Conservation (phyloP, 2,888 invertebrate genomes). For the Lepas anatifera region DNA sequence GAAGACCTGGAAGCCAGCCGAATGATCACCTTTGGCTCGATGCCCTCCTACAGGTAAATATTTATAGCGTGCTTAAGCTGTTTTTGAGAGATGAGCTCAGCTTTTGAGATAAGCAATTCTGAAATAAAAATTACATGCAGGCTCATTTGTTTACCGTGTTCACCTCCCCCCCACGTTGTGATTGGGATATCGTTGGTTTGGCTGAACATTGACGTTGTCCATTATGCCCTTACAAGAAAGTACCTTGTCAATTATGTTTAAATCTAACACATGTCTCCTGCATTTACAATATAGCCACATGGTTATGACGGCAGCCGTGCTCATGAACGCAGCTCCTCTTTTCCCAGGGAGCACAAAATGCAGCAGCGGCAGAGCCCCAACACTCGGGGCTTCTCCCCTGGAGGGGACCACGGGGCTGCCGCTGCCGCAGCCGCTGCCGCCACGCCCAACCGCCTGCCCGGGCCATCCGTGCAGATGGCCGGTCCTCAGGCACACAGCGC, state of each 20-base stretch:
- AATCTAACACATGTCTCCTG: too few relatives aligned
- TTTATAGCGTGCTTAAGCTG: too few relatives aligned
- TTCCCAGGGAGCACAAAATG: conserved; percentile 13
- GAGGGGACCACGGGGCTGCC: not conserved
- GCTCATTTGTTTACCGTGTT: too few relatives aligned
- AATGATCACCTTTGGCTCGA: conserved; percentile 65
- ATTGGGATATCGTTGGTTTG: too few relatives aligned
- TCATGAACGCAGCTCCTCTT: not conserved
- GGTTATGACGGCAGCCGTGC: not conserved
- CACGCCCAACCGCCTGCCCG: not conserved
- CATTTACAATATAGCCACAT: too few relatives aligned
- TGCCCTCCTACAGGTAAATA: conserved; percentile 37
- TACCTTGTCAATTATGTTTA: too few relatives aligned
- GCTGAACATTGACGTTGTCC: too few relatives aligned
- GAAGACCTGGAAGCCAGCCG: conserved; percentile 46
- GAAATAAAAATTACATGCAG: too few relatives aligned
- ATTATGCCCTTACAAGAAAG: too few relatives aligned
- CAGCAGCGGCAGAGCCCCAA: not conserved
- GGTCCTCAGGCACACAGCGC: not conserved
- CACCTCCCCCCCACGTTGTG: too few relatives aligned
- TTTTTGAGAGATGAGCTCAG: too few relatives aligned
- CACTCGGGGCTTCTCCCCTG: not conserved
- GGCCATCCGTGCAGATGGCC: not conserved
- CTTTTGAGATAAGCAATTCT: too few relatives aligned
- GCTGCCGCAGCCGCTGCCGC: not conserved